Evolutionary conservation across 2,888 invertebrate species (phyloP), one percentile per base, ranked within the genome.

Genomic region (Bhutanitis thaidina): DNA sequence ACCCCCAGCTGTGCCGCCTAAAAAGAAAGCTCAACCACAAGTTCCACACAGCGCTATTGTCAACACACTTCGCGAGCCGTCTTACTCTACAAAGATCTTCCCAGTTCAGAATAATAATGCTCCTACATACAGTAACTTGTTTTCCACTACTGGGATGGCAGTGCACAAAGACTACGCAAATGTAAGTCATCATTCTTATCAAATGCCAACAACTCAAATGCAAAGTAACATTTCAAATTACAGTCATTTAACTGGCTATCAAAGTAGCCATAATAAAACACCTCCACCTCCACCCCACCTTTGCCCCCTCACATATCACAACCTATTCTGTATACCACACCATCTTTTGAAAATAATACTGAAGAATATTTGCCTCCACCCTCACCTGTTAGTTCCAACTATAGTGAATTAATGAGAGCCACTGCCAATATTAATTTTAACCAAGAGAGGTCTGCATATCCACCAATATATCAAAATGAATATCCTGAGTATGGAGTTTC

Each of bases 351-450:
- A 29, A 71, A 76, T 55, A 70, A 68, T 30, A 82, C 81, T 45
- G 95, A 95, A 58, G 94, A 95, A 64, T 89, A 94, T 56, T 91
- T 94, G 50, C 95, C 95, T 14, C 96, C 97, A 5, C 96, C 96
- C 7, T 96, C 96, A 55, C 97, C 97, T 1, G 97, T 97, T 0
- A 96, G 96, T 67, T 97, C 96, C 1, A 96, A 96, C 62, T 97
- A 97, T 67, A 96, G 96, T 69, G 97, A 97, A 81, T 83, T 97
- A 50, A 91, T 95, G 47, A 90, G 95, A 58, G 96, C 97, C 10
- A 95, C 95, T 15, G 92, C 94, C 64, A 91, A 92, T 49, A 87
- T 90, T 49, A 81, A 75, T 61, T 86, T 71, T 53, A 86, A 85
- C 46, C 85, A 86, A 58, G 86, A 84, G 9, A 73, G 91, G 57